A percentile compares a stretch with the other conserved stretches of the same genome.
phyloP scores from a whole-genome alignment of 2,888 invertebrate species.

The Pogonocherus hispidulus region DNA sequence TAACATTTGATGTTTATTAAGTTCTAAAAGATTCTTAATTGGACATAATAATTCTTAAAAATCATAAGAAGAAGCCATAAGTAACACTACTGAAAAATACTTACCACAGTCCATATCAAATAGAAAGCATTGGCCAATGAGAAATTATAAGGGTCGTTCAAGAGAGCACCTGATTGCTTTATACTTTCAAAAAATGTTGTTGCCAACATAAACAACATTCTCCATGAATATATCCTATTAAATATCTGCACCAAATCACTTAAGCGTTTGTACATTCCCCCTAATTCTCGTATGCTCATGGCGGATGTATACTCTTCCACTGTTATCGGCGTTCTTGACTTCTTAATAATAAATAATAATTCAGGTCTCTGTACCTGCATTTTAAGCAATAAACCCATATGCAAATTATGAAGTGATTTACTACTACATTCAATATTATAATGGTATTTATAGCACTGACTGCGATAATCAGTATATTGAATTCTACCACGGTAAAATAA shows the following conservation, averaged over 20 bases:
- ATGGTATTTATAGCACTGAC: not conserved
- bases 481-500: not conserved
- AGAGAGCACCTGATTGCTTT: not conserved
- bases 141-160: not conserved
- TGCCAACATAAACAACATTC: not conserved
- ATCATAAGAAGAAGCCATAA: too few relatives aligned
- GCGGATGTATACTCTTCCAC: constrained; percentile 5
- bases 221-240: constrained; percentile 4
- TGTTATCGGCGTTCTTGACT: not conserved
- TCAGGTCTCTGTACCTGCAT: constrained; percentile 12
- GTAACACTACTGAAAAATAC: not conserved
- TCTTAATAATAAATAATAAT: not conserved
- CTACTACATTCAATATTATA: not conserved
- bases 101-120: not conserved
- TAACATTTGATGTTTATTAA: too few relatives aligned
- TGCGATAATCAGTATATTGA: not conserved
- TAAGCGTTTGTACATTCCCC: not conserved
- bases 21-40: too few relatives aligned
- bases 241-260: not conserved
- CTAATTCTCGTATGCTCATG: not conserved
- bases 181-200: not conserved
- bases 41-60: too few relatives aligned
- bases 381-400: not conserved
- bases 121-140: not conserved
- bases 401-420: not conserved